Conservation (phyloP, 2,797 vertebrate species). For the Clangula hyemalis region DNA sequence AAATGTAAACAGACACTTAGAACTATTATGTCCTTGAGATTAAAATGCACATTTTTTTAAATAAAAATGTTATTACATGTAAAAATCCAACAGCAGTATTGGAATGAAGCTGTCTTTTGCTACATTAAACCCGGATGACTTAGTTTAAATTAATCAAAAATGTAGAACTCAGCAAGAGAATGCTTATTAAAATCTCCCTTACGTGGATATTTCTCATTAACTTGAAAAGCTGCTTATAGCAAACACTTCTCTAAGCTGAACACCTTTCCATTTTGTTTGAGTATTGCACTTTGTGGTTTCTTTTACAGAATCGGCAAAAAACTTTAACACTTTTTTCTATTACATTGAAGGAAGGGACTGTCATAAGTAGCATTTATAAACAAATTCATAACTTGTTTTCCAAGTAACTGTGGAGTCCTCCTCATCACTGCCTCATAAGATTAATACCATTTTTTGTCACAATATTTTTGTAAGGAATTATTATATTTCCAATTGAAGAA, state of each 20-base stretch:
- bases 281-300: not conserved
- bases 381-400: not conserved
- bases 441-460: not conserved
- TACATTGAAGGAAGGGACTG: not conserved
- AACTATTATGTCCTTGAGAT: not conserved
- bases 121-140: slow-evolving; percentile 2
- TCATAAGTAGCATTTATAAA: not conserved
- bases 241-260: slow-evolving; percentile 29
- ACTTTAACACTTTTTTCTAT: not conserved
- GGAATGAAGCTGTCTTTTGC: slow-evolving; percentile 26
- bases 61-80: not conserved
- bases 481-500: not conserved
- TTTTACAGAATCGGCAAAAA: slow-evolving; percentile 14
- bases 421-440: not conserved
- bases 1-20: not conserved
- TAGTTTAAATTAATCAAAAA: slow-evolving; percentile 53
- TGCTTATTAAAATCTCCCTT: slow-evolving; percentile 61
- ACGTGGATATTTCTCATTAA: slow-evolving; percentile 43
- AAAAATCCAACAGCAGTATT: not conserved
- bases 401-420: not conserved
- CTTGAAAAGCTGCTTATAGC: slow-evolving; percentile 52
- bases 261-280: slow-evolving; percentile 7
- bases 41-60: not conserved
- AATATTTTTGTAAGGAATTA: not conserved
- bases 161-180: slow-evolving; percentile 53